Conservation (phyloP, 2,888 invertebrate species). For the Anagyrus pseudococci region DNA sequence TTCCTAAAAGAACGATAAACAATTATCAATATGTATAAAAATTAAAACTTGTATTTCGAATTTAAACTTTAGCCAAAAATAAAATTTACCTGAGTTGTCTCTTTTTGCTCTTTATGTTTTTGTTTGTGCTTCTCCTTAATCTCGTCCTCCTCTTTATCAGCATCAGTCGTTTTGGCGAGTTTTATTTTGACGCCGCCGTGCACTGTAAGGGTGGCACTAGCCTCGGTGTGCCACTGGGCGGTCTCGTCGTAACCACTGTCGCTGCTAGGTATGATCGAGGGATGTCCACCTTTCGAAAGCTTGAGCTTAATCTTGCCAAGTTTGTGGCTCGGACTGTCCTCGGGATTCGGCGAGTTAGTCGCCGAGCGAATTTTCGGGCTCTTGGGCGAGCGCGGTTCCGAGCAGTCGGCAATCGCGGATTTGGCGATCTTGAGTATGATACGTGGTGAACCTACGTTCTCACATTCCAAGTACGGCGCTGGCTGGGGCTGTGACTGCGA, state of each 20-base stretch:
- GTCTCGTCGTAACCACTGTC: slow-evolving; percentile 31
- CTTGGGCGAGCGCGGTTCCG: slow-evolving; percentile 57
- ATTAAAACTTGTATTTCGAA: no score
- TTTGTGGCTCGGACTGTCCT: slow-evolving; percentile 62
- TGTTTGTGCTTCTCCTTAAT: slow-evolving; percentile 10
- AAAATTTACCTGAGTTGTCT: slow-evolving; percentile 36
- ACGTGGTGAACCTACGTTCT: slow-evolving; percentile 58
- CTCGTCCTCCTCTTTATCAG: slow-evolving; percentile 33
- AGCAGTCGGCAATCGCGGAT: slow-evolving; percentile 57
- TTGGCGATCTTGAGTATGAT: slow-evolving; percentile 59
- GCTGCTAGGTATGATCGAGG: slow-evolving; percentile 54
- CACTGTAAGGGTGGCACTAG: slow-evolving; percentile 41
- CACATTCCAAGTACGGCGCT: slow-evolving; percentile 37
- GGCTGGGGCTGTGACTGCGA: background rate
- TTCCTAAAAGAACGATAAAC: slow-evolving; percentile 28
- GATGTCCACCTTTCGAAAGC: slow-evolving; percentile 63
- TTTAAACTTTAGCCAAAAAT: background rate
- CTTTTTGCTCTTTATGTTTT: slow-evolving; percentile 28
- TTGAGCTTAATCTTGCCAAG: slow-evolving; percentile 66
- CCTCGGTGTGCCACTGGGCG: slow-evolving; percentile 54
- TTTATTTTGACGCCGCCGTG: slow-evolving; percentile 55
- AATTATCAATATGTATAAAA: no score
- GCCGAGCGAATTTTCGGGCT: slow-evolving; percentile 59
- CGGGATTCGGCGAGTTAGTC: slow-evolving; percentile 58
- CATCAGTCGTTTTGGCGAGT: slow-evolving; percentile 49